Base-by-base conservation (phyloP, 2,797 vertebrate species). In the Enoplosus armatus region DNA sequence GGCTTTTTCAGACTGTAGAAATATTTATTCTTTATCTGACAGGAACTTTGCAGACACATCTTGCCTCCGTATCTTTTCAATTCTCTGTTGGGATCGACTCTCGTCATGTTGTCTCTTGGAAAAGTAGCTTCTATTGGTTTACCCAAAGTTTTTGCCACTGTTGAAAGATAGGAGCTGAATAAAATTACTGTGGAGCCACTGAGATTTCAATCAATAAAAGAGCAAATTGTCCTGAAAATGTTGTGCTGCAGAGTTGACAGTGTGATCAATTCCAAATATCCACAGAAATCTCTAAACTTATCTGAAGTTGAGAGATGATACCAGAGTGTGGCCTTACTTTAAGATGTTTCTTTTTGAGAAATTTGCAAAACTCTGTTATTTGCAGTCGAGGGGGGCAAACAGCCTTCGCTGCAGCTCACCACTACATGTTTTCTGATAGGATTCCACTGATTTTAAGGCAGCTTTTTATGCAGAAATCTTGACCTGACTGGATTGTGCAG, bases 201-300 rank as follows among this genome's bases (percentile, higher is more conserved):
- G 83, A 81, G 82, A 85, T 87, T 86, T 79, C 75, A 72, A 85
- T 88, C 83, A 77, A 83, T 85, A 53, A 67, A 71, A 76, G 69
- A 50, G 84, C 59, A 55, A 59, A 33, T 39, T 77, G 58, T 71
- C 85, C 71, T 75, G 53, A 83, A 83, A 82, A 66, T 8, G 43
- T 77, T 73, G 72, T 48, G 75, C 37, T 62, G 64, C 55, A 24
- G 27, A 65, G 71, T 39, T 65, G 77, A 75, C 69, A 59, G 78
- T 64, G n/a, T 10, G 74, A 67, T 84, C 79, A 64, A 65, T 84
- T 75, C 26, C 27, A 27, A 39, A 69, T 48, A 31, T 63, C 58
- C 55, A 22, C 59, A 26, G 60, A 71, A 67, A 83, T 84, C 79
- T 77, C 56, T 62, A 77, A 61, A 71, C 15, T 0, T 63, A 61